Evolutionary conservation across 1,140 invertebrate species (phyloP).

Genomic region (Nylanderia fulva): DNA sequence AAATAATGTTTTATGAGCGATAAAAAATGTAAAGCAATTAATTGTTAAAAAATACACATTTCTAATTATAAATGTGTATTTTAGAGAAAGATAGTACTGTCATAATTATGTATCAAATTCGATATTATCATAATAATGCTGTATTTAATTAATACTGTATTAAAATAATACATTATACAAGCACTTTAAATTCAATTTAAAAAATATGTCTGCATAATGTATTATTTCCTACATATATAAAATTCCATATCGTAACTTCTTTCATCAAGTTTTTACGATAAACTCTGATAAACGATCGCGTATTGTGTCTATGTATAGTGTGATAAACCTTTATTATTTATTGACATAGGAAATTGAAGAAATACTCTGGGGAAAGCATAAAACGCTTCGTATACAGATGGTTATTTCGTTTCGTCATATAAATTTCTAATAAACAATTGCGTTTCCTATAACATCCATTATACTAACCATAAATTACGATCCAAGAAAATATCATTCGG

Average conservation of each 20-base stretch:
- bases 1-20: not conserved
- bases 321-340: conserved; percentile 33
- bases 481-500: conserved; percentile 6
- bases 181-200: no score
- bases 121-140: no score
- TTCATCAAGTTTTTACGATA: not conserved
- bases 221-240: no score
- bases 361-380: not conserved
- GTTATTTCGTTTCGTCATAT: not conserved
- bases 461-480: conserved; percentile 34
- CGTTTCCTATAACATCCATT: not conserved
- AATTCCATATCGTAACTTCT: not conserved
- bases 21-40: not conserved
- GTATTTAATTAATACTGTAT: no score
- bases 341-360: not conserved
- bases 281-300: not conserved
- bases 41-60: not conserved
- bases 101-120: not conserved
- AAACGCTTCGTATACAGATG: not conserved
- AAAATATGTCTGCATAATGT: no score
- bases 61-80: not conserved
- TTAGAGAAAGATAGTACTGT: not conserved
- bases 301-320: not conserved
- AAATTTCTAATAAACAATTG: conserved; percentile 43
- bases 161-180: no score